A percentile compares a stretch with the other conserved stretches of the same genome.
phyloP scores from a whole-genome alignment of 2,113 vertebrate species.

The human (Homo sapiens) region DNA sequence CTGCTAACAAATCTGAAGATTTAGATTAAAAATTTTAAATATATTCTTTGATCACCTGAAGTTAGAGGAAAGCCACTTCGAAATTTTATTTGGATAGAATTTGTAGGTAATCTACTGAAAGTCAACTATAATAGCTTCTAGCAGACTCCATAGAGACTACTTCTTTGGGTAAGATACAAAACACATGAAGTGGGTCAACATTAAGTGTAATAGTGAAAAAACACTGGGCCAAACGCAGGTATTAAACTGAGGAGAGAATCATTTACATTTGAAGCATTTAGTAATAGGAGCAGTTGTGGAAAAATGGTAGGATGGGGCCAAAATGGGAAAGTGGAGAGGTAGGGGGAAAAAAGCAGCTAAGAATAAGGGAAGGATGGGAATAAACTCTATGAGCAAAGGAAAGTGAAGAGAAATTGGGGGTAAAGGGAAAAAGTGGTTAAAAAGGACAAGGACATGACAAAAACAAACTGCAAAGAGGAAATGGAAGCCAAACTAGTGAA shows the following conservation, averaged over 20 bases:
- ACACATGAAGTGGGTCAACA: not conserved
- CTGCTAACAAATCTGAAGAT: not conserved
- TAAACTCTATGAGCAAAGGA: not conserved
- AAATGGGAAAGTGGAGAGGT: not conserved
- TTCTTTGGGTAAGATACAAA: not conserved
- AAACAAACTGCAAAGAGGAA: slow-evolving; percentile 21
- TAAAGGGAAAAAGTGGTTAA: not conserved
- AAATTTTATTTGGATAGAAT: not conserved
- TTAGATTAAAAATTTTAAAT: not conserved
- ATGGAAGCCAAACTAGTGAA: not conserved
- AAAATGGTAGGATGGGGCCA: not conserved
- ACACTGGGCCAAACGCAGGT: not conserved
- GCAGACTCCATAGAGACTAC: not conserved
- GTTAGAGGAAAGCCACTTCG: not conserved
- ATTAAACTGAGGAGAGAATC: not conserved
- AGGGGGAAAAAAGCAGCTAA: not conserved
- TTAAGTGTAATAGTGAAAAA: not conserved
- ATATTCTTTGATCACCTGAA: not conserved
- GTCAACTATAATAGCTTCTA: not conserved
- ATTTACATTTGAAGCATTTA: not conserved
- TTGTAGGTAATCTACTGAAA: not conserved
- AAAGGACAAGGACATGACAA: not conserved
- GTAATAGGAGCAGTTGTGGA: not conserved
- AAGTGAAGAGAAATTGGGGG: not conserved
- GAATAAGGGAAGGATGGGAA: not conserved